These are phyloP conservation scores for Altica lythri DNA, from an alignment of 2,888 invertebrate species.

Conservation along the genomic window DNA sequence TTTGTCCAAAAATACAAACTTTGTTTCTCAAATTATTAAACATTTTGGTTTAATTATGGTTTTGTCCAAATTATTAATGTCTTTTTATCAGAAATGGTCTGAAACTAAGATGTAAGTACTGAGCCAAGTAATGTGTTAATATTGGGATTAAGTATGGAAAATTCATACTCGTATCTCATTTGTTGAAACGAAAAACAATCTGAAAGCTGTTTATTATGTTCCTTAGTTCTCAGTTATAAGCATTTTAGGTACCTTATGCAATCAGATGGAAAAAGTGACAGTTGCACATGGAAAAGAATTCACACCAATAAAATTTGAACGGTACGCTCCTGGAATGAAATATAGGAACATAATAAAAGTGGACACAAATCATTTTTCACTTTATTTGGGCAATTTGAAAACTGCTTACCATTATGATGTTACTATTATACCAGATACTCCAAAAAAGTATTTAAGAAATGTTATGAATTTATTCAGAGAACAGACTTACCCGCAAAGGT, in stretches of 20 bases:
- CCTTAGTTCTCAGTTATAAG: too few species aligned
- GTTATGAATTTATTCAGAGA: conserved; percentile 52
- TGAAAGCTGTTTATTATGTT: too few species aligned
- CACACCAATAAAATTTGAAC: conserved; percentile 4
- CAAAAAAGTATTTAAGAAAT: conserved; percentile 65
- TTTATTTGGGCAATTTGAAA: conserved; percentile 44
- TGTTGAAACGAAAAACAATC: too few species aligned
- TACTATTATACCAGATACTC: conserved; percentile 68
- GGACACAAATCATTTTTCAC: conserved; percentile 67
- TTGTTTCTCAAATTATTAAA: too few species aligned
- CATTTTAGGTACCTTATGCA: conserved; percentile 6
- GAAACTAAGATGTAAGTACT: too few species aligned
- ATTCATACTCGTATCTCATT: too few species aligned
- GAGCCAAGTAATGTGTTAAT: too few species aligned
- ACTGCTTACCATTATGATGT: conserved; percentile 82
- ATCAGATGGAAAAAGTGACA: conserved; percentile 12
- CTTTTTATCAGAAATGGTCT: too few species aligned
- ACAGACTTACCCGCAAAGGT: conserved; percentile 54
- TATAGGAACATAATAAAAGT: conserved; percentile 56
- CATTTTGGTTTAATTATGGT: too few species aligned
- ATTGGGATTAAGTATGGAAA: too few species aligned
- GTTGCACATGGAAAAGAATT: conserved; percentile 14
- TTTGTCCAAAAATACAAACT: too few species aligned
- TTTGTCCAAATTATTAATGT: too few species aligned
- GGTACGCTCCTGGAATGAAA: conserved; percentile 47